Evolutionary conservation across 2,888 invertebrate species (phyloP).

Genomic region (Drosophila neutralis): DNA sequence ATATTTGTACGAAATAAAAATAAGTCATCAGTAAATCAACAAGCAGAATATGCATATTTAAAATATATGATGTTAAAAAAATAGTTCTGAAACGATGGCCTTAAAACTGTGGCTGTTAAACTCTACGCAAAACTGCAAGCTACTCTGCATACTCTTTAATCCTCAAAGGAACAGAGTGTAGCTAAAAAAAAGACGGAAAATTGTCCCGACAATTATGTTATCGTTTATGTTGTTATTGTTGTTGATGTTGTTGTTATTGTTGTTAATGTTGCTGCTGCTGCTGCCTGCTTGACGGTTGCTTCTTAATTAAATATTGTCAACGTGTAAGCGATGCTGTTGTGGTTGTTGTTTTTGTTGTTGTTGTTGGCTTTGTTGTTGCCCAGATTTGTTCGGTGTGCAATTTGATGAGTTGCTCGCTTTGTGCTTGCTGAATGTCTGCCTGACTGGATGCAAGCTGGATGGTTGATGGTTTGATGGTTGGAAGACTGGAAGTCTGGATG

Average conservation of each 20-base stretch:
- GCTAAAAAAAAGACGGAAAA: conserved; percentile 13
- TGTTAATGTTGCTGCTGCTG: conserved; percentile 21
- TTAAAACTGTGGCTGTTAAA: neutral
- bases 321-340: conserved; percentile 38
- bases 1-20: neutral
- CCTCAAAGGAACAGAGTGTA: neutral
- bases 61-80: neutral
- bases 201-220: conserved; percentile 47
- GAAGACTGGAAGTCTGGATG: neutral
- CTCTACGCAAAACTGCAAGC: neutral
- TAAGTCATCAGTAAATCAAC: neutral
- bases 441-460: neutral
- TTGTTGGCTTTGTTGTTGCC: conserved; percentile 35
- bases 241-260: conserved; percentile 21
- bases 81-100: neutral
- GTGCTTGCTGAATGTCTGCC: conserved; percentile 26
- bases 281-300: conserved; percentile 31
- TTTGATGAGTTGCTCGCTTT: conserved; percentile 59
- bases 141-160: neutral
- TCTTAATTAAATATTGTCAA: conserved; percentile 80
- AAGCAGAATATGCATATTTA: neutral
- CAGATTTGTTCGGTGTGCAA: conserved; percentile 45
- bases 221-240: conserved; percentile 36
- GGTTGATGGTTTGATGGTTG: neutral
- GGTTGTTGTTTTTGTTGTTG: conserved; percentile 29